phyloP scores from a whole-genome alignment of 2,113 vertebrate species.

The Tor tambroides region DNA sequence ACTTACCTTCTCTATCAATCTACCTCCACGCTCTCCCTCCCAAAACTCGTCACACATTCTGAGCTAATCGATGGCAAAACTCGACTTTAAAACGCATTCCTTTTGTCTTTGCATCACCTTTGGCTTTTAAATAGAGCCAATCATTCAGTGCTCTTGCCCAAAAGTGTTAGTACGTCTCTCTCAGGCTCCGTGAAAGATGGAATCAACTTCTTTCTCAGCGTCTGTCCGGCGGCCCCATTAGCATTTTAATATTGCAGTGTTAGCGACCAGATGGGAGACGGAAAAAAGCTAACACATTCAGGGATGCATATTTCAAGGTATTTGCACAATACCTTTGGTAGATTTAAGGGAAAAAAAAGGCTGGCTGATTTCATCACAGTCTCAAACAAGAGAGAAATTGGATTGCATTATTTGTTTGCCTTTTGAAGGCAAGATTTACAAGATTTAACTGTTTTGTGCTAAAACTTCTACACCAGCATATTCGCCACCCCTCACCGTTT shows the following conservation, averaged over 20 bases:
- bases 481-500: background rate
- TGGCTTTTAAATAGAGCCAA: background rate
- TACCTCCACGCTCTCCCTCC: constrained; percentile 41
- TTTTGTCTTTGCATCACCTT: constrained; percentile 29
- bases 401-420: constrained; percentile 28
- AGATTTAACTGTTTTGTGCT: constrained; percentile 23
- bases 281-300: constrained; percentile 22
- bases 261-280: constrained; percentile 40
- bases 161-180: constrained; percentile 4
- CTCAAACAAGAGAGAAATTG: constrained; percentile 58
- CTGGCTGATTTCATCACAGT: constrained; percentile 51
- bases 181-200: constrained; percentile 6
- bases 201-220: constrained; percentile 31
- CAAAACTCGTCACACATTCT: background rate
- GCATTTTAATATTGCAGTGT: constrained; percentile 55
- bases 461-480: constrained; percentile 8
- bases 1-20: constrained; percentile 78
- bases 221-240: constrained; percentile 50
- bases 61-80: background rate
- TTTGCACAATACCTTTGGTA: constrained; percentile 51
- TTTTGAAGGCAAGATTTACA: background rate
- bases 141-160: background rate
- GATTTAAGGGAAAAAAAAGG: constrained; percentile 1
- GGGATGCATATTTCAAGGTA: constrained; percentile 56
- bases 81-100: background rate